A percentile compares a stretch with the other conserved stretches of the same genome.
Conservation (phyloP, 2,797 vertebrate species). For the Spheniscus humboldti region DNA sequence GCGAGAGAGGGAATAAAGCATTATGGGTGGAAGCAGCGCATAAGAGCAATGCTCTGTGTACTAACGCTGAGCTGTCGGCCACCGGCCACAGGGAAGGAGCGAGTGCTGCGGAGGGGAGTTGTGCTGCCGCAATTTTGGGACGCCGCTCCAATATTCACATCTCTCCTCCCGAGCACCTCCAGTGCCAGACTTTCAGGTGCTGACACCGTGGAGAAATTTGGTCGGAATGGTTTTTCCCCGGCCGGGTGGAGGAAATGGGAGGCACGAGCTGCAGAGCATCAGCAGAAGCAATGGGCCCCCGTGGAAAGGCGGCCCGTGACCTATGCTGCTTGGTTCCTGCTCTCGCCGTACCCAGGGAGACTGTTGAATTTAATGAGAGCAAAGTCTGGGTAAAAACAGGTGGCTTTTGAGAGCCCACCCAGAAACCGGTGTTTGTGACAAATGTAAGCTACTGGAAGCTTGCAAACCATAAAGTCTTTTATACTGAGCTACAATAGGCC, state of each 20-base stretch:
- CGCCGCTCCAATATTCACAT: fast-evolving
- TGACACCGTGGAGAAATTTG: not conserved
- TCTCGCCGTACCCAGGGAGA: fast-evolving
- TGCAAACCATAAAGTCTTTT: not conserved
- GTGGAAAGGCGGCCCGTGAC: fast-evolving
- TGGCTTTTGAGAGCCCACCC: not conserved
- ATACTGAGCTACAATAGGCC: fast-evolving
- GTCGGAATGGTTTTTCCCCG: not conserved
- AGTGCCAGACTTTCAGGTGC: not conserved
- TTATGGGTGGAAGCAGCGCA: not conserved
- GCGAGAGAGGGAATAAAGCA: not conserved
- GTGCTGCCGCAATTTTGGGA: not conserved
- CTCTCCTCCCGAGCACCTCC: fast-evolving
- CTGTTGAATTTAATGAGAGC: not conserved
- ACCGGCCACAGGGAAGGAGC: not conserved
- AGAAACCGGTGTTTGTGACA: not conserved
- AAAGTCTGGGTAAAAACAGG: not conserved
- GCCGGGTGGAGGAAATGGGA: not conserved
- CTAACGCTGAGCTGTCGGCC: not conserved
- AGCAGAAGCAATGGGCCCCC: fast-evolving
- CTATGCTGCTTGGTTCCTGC: fast-evolving
- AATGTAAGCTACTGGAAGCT: not conserved
- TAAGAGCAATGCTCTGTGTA: not conserved
- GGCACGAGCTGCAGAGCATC: not conserved
- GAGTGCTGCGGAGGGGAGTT: not conserved